Evolutionary conservation across 2,888 invertebrate species (phyloP), one percentile per base, ranked within the genome.

Genomic region (Thalpophila matura): DNA sequence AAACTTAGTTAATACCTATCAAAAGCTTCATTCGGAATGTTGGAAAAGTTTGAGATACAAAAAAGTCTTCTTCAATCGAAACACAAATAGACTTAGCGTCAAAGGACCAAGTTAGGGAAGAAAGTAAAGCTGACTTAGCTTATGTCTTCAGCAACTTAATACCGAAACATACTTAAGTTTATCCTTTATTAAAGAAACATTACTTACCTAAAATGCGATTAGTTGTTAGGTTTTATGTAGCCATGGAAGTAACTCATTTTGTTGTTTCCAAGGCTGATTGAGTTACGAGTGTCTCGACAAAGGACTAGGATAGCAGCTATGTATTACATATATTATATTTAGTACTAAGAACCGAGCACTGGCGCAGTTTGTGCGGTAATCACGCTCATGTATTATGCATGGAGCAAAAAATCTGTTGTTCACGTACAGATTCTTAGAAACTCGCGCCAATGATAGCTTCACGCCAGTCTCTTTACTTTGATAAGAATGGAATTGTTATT

Each of bases 351-450:
- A 59, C 45, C 37, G 47, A 63, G 57, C 29, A 38, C 38, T 70
- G 20, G 7, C 42, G 57, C 65, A 68, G 53, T 58, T 65, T 55
- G 62, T 57, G 42, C 42, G 45, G 70, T 75, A 68, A 70, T 69
- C 64, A 71, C n/a, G 16, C 62, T 78, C 66, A 76, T 73, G 71
- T 67, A 43, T 51, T 71, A 81, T 78, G 66, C 74, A 78, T 74
- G 51, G 37, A 59, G 18, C 46, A 66, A 64, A 62, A 57, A 55
- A 65, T 6, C 65, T 2, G 38, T 54, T 29, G 55, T 49, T 51
- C 62, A 49, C 33, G 24, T 45, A 35, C 33, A 45, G 35, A 59
- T 57, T 22, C 47, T 4, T 53, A 50, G 51, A 33, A 62, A n/a
- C n/a, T n/a, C 35, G 38, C 45, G 50, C 54, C 56, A 50, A 55